Percentiles rank a stretch among this genome's conserved stretches.
Conservation (phyloP, 2,888 invertebrate species). For the Philonicus albiceps region DNA sequence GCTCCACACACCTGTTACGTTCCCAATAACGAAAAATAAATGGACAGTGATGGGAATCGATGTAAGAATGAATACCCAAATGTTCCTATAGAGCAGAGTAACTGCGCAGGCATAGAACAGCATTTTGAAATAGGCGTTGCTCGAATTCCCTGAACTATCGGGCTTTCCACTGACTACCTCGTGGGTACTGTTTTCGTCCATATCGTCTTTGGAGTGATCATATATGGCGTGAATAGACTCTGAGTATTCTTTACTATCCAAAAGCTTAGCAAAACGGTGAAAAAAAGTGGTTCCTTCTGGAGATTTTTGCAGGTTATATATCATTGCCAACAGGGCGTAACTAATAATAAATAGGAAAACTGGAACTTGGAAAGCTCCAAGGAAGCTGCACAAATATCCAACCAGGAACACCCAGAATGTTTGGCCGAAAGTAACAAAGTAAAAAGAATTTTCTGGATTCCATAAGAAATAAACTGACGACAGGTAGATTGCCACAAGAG, state of each 20-base stretch:
- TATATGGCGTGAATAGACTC: constrained; percentile 59
- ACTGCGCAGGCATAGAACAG: constrained; percentile 83
- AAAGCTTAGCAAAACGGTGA: constrained; percentile 50
- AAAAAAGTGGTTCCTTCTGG: not conserved
- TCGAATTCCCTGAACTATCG: constrained; percentile 65
- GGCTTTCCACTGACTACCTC: not conserved
- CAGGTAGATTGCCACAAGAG: constrained; percentile 74
- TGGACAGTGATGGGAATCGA: constrained; percentile 72
- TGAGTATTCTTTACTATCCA: constrained; percentile 58
- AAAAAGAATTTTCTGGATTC: constrained; percentile 73
- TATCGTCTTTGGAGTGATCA: constrained; percentile 52
- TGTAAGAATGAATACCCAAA: constrained; percentile 81
- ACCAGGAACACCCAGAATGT: constrained; percentile 79
- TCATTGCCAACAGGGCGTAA: constrained; percentile 72
- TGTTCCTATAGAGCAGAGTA: constrained; percentile 86
- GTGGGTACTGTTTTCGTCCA: constrained; percentile 51
- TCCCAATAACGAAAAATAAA: constrained; percentile 55
- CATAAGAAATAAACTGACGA: constrained; percentile 77
- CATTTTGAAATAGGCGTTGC: constrained; percentile 77
- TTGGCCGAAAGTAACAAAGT: constrained; percentile 75
- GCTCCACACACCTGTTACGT: constrained; percentile 57
- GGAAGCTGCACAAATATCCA: constrained; percentile 76
- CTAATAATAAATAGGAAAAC: constrained; percentile 74
- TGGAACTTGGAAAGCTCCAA: constrained; percentile 79
- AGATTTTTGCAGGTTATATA: constrained; percentile 21